phyloP scores from a whole-genome alignment of 2,888 invertebrate genomes.

The Acanthosoma haemorrhoidale region DNA sequence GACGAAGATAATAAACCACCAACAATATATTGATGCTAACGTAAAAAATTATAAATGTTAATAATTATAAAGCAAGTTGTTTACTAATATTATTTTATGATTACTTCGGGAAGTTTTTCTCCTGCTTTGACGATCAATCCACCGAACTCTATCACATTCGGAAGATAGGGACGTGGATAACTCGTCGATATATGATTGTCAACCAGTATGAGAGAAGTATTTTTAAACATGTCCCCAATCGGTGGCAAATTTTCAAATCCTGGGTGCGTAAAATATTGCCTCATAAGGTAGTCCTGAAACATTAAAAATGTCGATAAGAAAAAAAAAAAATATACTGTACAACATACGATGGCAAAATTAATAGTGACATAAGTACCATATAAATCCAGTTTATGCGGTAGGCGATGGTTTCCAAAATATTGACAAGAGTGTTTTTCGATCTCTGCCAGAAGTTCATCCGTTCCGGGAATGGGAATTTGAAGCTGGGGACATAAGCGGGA shows the following conservation, averaged over 20 bases:
- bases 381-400: background rate
- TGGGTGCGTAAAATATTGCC: conserved; percentile 26
- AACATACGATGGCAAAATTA: background rate
- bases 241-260: conserved; percentile 23
- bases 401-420: background rate
- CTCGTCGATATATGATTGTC: background rate
- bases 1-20: no score
- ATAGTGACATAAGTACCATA: background rate
- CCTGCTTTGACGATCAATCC: conserved; percentile 68
- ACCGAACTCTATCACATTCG: conserved; percentile 77
- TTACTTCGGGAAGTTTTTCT: background rate
- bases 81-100: no score
- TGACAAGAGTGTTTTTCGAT: conserved; percentile 16
- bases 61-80: no score
- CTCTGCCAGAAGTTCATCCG: conserved; percentile 35
- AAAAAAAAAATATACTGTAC: background rate
- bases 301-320: background rate
- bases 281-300: conserved; percentile 27
- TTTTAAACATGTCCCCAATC: conserved; percentile 11
- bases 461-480: conserved; percentile 16
- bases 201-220: background rate
- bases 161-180: conserved; percentile 68
- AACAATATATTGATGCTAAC: no score
- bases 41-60: no score
- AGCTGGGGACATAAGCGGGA: conserved; percentile 33